Base-by-base conservation (phyloP, 2,797 vertebrate genomes). In the Bucorvus abyssinicus region DNA sequence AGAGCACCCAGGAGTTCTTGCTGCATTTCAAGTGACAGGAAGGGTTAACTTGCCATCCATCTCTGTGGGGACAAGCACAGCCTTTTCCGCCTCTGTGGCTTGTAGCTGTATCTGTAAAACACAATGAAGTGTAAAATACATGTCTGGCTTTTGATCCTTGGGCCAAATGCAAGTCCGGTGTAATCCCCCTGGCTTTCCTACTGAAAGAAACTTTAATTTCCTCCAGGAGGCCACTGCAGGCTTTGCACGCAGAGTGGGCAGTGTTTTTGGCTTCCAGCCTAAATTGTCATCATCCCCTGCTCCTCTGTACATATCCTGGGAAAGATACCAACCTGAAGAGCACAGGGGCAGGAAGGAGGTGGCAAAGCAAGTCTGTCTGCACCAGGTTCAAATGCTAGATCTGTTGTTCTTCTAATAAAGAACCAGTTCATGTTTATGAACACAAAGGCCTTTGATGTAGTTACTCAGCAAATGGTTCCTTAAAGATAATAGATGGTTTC, bases 371-470 rank as follows among this genome's bases (percentile, higher is more conserved):
- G 36, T 89, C 93, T 85, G 68, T 81, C 87, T 87, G 82, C 89
- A 73, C 38, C 50, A 29, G 50, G 57, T 73, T 95, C 68, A 75
- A 60, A 93, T 85, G 52, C 32, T 75, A 52, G 22, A 42, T 59
- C 73, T n/a, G 1, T 73, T 84, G 80, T 82, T 90, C 55, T 88
- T 65, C 61, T 40, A 80, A 92, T 47, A 85, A 92, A 89, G 81
- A 89, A 53, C 19, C 53, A 67, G 78, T 57, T 93, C 64, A 53
- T 17, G 21, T 75, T 92, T 74, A 64, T 57, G 81, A 70, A 82
- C 53, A 87, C 79, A 87, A 84, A 65, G 32, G 73, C 45, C 84
- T 94, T 96, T 95, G 91, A 94, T 89, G 71, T 24, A 55, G 15
- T 60, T 80, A 40, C 60, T 87, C 9, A 0, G 53, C 45, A 87